Evolutionary conservation across 2,888 invertebrate genomes (phyloP).

Genomic region (Megastigmus dorsalis): DNA sequence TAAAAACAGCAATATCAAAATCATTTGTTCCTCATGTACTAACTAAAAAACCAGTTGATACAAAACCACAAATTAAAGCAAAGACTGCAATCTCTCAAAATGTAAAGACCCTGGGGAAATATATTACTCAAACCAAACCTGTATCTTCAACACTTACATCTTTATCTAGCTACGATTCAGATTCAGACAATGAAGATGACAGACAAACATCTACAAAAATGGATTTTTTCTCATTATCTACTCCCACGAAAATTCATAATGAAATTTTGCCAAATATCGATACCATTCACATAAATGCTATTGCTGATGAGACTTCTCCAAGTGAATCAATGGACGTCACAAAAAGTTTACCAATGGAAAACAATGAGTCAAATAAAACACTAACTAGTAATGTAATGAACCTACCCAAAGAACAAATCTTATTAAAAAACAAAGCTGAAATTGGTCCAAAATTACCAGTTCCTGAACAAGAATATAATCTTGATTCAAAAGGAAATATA

Average conservation of each 20-base stretch:
- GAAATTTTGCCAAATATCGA: constrained; percentile 13
- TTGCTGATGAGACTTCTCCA: neutral
- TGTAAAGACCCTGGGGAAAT: constrained; percentile 60
- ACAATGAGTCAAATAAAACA: constrained; percentile 53
- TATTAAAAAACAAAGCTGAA: constrained; percentile 73
- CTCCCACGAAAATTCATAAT: constrained; percentile 46
- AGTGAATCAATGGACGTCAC: neutral
- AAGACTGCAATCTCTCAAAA: constrained; percentile 4
- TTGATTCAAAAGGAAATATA: constrained; percentile 69
- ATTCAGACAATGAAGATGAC: constrained; percentile 70
- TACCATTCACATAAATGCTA: constrained; percentile 24
- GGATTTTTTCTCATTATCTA: constrained; percentile 71
- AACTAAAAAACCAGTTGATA: constrained; percentile 65
- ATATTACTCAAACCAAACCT: constrained; percentile 59
- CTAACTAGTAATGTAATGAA: constrained; percentile 76
- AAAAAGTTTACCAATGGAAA: neutral
- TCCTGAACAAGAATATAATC: constrained; percentile 73
- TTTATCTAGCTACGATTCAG: constrained; percentile 65
- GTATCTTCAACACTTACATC: constrained; percentile 32
- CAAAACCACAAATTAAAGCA: constrained; percentile 32
- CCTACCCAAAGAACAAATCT: constrained; percentile 74
- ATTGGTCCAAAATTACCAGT: constrained; percentile 72
- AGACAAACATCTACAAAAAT: constrained; percentile 47
- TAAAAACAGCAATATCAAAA: constrained; percentile 67
- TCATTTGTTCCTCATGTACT: constrained; percentile 75